phyloP scores from a whole-genome alignment of 2,888 invertebrate species.

The Hesperia comma region DNA sequence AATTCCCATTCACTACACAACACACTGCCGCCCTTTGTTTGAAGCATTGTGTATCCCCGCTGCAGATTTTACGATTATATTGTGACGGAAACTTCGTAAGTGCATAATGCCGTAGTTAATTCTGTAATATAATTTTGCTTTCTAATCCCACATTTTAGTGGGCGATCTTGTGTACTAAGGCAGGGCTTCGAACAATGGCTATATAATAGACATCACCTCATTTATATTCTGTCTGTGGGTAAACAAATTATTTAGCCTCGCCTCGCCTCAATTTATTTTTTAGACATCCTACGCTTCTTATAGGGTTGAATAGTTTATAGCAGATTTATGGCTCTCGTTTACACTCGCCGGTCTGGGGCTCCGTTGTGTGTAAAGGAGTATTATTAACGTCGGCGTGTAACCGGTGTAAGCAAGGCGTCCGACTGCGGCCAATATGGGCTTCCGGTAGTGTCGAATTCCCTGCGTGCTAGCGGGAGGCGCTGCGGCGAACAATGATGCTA shows the following conservation, averaged over 20 bases:
- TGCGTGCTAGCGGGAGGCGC: not conserved
- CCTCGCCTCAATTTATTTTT: no score
- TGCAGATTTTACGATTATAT: not conserved
- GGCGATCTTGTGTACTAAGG: no score
- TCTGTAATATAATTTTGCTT: constrained; percentile 1
- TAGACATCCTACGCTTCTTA: no score
- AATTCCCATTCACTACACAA: constrained; percentile 1
- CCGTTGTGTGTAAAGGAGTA: not conserved
- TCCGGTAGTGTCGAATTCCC: constrained; percentile 20
- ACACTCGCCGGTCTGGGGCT: not conserved
- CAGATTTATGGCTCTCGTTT: not conserved
- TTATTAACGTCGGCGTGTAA: not conserved
- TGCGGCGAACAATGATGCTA: constrained; percentile 20
- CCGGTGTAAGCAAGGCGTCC: not conserved
- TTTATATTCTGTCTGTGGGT: no score
- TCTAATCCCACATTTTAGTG: not conserved
- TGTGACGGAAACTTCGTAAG: not conserved
- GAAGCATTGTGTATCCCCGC: not conserved
- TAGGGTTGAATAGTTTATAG: not conserved
- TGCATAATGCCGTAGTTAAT: not conserved
- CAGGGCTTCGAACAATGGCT: no score
- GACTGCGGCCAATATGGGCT: constrained; percentile 1
- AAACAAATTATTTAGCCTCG: no score
- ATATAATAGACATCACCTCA: no score
- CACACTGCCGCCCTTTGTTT: not conserved